phyloP scores from a whole-genome alignment of 2,797 vertebrate species.

The Amazonetta brasiliensis region DNA sequence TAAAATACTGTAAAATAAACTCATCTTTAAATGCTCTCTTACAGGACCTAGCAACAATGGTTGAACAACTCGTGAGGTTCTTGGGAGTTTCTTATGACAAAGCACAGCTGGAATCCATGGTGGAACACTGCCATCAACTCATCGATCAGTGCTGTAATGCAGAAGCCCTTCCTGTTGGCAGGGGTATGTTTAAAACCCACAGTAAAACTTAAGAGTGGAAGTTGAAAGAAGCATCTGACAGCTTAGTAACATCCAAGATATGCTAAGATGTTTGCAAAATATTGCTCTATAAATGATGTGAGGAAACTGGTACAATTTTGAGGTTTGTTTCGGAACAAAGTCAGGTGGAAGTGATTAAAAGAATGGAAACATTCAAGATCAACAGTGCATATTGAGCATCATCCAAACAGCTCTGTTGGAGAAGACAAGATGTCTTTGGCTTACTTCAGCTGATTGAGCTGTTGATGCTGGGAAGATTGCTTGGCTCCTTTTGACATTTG shows the following conservation, averaged over 20 bases:
- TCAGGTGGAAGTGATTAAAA: not conserved
- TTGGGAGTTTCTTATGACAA: constrained; percentile 94
- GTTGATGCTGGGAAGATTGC: not conserved
- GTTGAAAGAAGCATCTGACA: not conserved
- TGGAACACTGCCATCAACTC: constrained; percentile 95
- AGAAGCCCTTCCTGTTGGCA: constrained; percentile 92
- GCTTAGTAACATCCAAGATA: not conserved
- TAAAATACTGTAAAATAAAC: not conserved
- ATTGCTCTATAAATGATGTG: not conserved
- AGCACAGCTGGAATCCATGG: constrained; percentile 91
- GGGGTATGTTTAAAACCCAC: constrained; percentile 80
- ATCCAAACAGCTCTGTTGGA: not conserved
- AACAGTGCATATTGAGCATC: not conserved
- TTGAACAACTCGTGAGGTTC: constrained; percentile 92
- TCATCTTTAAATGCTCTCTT: not conserved
- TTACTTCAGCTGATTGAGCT: not conserved
- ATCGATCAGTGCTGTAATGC: constrained; percentile 96
- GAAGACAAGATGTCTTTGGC: not conserved
- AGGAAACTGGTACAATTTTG: not conserved
- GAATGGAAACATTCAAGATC: not conserved
- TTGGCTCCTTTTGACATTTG: not conserved
- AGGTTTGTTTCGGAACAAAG: not conserved
- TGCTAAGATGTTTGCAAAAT: not conserved
- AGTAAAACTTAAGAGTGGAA: not conserved
- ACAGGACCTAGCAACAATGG: constrained; percentile 91